These are phyloP conservation scores for Stichodactyla mertensii DNA, from an alignment of 64 coral and sea anemone genomes.

Conservation along the genomic window DNA sequence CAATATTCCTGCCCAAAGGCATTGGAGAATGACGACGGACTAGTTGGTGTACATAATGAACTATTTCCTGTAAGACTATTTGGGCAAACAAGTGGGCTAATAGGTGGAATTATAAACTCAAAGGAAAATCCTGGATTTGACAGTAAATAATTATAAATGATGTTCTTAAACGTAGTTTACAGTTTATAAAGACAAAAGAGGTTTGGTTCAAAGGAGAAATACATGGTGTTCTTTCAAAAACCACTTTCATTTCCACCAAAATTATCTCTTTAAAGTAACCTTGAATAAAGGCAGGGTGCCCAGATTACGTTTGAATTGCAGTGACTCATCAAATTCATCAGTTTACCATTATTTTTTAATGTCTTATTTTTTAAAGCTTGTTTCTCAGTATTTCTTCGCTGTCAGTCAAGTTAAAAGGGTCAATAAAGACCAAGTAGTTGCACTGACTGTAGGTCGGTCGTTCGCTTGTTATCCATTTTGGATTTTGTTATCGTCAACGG, in stretches of 20 bases:
- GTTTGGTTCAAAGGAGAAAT: neutral
- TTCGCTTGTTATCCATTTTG: no score
- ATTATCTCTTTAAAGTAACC: neutral
- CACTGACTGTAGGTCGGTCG: no score
- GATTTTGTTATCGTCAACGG: no score
- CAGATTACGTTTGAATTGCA: neutral
- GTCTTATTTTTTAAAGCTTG: neutral
- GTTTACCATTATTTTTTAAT: neutral
- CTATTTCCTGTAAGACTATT: neutral
- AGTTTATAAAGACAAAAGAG: neutral
- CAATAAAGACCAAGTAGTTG: no score
- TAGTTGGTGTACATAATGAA: neutral
- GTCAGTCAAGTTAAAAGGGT: no score
- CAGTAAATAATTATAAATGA: neutral
- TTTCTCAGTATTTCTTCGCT: no score
- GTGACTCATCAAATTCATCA: neutral
- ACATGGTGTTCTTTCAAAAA: neutral
- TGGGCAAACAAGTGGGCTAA: neutral
- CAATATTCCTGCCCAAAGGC: slow-evolving; percentile 2
- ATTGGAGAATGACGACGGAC: neutral
- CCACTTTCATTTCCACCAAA: neutral
- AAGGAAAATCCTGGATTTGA: neutral
- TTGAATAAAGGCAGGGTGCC: neutral
- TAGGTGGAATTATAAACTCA: neutral
- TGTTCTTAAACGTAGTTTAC: neutral